A percentile compares a stretch with the other conserved stretches of the same genome.
Conservation (phyloP, 2,888 invertebrate genomes). For the Limnephilus marmoratus region DNA sequence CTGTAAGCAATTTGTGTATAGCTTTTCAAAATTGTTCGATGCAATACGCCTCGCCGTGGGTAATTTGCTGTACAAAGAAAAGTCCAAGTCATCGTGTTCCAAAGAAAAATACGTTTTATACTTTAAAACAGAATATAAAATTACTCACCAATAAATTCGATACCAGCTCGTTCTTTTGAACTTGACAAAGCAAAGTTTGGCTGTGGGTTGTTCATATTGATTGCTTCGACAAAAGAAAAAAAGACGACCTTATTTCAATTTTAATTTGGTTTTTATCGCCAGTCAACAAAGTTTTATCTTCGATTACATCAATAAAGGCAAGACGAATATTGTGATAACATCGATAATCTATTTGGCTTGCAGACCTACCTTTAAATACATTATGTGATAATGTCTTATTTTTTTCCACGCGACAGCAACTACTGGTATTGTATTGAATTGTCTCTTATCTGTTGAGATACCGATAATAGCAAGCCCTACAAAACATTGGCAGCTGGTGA, state of each 20-base stretch:
- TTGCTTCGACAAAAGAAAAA: neutral
- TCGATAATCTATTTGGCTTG: neutral
- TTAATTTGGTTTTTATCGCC: neutral
- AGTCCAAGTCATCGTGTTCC: neutral
- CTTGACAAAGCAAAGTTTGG: neutral
- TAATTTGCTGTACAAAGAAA: neutral
- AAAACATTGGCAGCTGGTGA: neutral
- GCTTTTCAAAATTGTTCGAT: neutral
- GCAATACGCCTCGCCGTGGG: neutral
- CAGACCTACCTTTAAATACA: neutral
- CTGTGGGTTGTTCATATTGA: neutral
- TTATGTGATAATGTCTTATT: neutral
- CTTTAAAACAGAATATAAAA: neutral
- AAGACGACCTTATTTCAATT: neutral
- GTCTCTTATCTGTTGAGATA: conserved; percentile 25
- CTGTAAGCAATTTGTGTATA: neutral
- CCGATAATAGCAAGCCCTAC: neutral
- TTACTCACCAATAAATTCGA: neutral
- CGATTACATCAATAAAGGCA: neutral
- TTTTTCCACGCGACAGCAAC: neutral
- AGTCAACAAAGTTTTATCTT: neutral
- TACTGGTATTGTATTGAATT: neutral
- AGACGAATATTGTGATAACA: neutral
- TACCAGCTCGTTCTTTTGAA: neutral
- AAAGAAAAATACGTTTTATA: neutral